These are phyloP conservation scores for Oreotragus oreotragus DNA, from an alignment of 2,113 vertebrate species.

Conservation along the genomic window DNA sequence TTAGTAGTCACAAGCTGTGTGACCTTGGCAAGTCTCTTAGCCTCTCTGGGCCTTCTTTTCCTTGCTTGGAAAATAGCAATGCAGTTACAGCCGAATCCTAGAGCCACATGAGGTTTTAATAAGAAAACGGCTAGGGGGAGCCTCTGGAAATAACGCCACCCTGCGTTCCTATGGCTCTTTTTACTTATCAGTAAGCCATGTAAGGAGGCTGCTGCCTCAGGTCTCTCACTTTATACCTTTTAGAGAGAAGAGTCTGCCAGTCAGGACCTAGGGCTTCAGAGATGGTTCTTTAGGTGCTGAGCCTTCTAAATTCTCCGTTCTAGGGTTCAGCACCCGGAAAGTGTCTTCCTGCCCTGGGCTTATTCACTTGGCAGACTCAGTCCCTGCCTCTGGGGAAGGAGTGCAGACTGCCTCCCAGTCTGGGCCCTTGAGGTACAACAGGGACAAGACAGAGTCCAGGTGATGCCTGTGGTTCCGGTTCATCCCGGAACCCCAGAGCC, in stretches of 20 bases:
- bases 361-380: slow-evolving; percentile 55
- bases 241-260: slow-evolving; percentile 56
- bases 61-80: neutral
- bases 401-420: slow-evolving; percentile 45
- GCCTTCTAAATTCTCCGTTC: slow-evolving; percentile 49
- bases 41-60: slow-evolving; percentile 20
- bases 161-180: slow-evolving; percentile 1
- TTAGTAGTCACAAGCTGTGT: slow-evolving; percentile 3
- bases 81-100: slow-evolving; percentile 6
- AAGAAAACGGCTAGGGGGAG: neutral
- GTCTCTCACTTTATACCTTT: slow-evolving; percentile 56
- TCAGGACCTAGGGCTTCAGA: slow-evolving; percentile 60
- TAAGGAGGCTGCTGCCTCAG: neutral
- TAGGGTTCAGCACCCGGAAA: slow-evolving; percentile 52
- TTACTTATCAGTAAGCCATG: neutral
- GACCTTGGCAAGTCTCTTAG: slow-evolving; percentile 27
- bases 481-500: neutral
- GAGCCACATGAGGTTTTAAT: neutral
- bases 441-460: slow-evolving; percentile 55
- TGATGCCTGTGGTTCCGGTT: slow-evolving; percentile 28
- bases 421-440: slow-evolving; percentile 34
- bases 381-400: slow-evolving; percentile 59
- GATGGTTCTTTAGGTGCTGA: slow-evolving; percentile 57
- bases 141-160: neutral
- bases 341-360: slow-evolving; percentile 55